phyloP scores from a whole-genome alignment of 2,888 invertebrate species.

The Adineta ricciae region DNA sequence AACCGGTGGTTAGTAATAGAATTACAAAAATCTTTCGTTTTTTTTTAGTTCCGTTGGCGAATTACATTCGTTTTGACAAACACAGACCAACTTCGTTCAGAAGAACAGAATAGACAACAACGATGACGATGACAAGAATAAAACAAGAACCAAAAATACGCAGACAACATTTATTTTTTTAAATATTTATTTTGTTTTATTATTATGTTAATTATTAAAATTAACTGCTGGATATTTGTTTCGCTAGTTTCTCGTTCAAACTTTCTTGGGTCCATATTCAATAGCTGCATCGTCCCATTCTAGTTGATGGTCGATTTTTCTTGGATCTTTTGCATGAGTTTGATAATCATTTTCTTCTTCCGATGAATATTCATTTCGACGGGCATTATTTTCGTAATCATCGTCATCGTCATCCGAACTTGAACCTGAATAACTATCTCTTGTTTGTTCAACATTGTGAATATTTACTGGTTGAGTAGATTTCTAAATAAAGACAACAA shows the following conservation, averaged over 20 bases:
- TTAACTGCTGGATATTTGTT: neutral
- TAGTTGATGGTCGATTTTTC: neutral
- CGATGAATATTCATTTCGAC: neutral
- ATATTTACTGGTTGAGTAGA: neutral
- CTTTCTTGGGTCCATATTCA: constrained; percentile 21
- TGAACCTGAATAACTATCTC: neutral
- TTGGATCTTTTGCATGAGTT: neutral
- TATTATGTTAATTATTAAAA: neutral
- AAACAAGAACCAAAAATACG: neutral
- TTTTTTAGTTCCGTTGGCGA: neutral
- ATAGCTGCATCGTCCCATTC: constrained; percentile 13
- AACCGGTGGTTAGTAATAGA: neutral
- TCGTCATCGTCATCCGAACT: neutral
- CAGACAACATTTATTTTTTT: neutral
- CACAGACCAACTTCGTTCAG: neutral
- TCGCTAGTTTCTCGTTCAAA: neutral
- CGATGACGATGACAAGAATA: neutral
- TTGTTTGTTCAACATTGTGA: neutral
- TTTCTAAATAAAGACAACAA: neutral
- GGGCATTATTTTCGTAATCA: neutral
- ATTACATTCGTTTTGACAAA: neutral
- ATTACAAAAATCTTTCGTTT: neutral
- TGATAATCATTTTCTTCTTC: neutral
- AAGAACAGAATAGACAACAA: neutral
- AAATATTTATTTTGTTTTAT: neutral